Evolutionary conservation across 2,888 invertebrate genomes (phyloP).

Genomic region (Masnerella sp.): DNA sequence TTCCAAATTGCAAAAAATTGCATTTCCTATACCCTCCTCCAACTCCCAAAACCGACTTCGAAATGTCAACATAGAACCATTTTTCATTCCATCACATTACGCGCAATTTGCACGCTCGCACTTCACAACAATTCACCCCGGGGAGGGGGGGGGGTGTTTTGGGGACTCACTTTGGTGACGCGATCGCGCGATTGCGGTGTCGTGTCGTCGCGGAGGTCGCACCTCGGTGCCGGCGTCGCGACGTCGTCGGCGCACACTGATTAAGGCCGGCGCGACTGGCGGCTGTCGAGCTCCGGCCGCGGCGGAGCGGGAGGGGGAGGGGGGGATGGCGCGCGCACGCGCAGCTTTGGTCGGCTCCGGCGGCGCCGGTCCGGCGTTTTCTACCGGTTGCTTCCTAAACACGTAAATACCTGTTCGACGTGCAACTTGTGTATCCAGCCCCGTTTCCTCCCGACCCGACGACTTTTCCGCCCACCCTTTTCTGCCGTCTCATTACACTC

Average conservation of each 20-base stretch:
- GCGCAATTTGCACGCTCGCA: too few relatives aligned
- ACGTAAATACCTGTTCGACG: conserved; percentile 56
- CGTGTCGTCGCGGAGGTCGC: too few relatives aligned
- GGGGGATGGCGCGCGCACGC: conserved; percentile 64
- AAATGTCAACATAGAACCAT: too few relatives aligned
- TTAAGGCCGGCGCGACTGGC: conserved; percentile 43
- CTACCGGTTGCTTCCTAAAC: conserved; percentile 63
- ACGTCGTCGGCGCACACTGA: conserved; percentile 68
- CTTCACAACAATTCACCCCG: too few relatives aligned
- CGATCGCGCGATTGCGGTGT: conserved; percentile 16
- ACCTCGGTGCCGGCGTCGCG: conserved; percentile 68
- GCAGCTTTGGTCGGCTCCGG: too few relatives aligned
- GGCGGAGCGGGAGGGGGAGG: conserved; percentile 38
- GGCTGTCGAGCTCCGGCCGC: conserved; percentile 39
- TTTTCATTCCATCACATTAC: too few relatives aligned
- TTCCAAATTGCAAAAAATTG: too few relatives aligned
- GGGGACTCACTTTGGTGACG: conserved; percentile 47
- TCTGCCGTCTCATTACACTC: neutral
- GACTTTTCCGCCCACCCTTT: neutral
- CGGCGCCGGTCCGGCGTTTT: conserved; percentile 60
- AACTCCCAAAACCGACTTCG: too few relatives aligned
- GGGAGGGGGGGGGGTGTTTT: neutral
- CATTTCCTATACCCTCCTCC: too few relatives aligned
- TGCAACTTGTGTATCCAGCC: conserved; percentile 39
- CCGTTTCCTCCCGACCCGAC: too few relatives aligned